phyloP scores from a whole-genome alignment of 2,888 invertebrate species.

The Leptopterna dolabrata region DNA sequence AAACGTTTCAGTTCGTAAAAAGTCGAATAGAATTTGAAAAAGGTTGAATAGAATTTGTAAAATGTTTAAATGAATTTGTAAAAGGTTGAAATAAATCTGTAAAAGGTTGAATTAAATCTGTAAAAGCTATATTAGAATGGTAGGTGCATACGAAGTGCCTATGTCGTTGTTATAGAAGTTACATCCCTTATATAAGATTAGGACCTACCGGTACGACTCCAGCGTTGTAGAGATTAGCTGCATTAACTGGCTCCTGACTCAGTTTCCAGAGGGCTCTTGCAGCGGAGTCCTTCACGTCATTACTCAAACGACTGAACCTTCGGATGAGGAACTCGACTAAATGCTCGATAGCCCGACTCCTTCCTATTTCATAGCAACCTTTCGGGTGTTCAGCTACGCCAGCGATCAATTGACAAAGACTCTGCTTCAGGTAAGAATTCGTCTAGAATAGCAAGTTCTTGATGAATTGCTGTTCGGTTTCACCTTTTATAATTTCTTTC shows the following conservation, averaged over 20 bases:
- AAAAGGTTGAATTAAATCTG: no score
- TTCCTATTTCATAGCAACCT: constrained; percentile 47
- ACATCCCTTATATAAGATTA: no score
- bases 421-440: constrained; percentile 37
- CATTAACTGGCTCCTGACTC: constrained; percentile 46
- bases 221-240: constrained; percentile 33
- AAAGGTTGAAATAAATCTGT: no score
- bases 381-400: constrained; percentile 36
- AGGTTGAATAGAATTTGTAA: no score
- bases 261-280: constrained; percentile 52
- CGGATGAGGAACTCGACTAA: constrained; percentile 36
- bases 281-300: constrained; percentile 27
- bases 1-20: no score
- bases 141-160: no score
- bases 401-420: constrained; percentile 48
- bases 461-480: neutral
- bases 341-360: constrained; percentile 40
- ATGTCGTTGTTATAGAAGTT: no score
- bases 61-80: no score
- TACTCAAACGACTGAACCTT: neutral
- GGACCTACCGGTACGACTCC: constrained; percentile 51
- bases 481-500: neutral
- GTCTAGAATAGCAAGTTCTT: neutral
- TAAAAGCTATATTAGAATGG: no score
- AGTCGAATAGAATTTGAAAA: no score